Evolutionary conservation across 1,140 invertebrate species (phyloP), one percentile per base, ranked within the genome.

Genomic region (Plodia interpunctella): DNA sequence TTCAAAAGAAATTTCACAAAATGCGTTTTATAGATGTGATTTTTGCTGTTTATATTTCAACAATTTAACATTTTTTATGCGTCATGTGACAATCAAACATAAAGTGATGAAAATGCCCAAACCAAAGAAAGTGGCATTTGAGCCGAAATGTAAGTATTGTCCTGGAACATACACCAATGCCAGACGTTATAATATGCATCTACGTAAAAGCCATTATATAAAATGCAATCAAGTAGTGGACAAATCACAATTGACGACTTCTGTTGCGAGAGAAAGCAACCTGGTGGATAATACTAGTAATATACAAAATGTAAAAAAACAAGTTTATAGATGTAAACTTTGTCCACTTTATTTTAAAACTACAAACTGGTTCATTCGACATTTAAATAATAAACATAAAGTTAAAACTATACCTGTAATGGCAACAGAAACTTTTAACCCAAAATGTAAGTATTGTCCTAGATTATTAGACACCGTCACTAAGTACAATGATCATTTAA

Each of bases 111-210:
- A 60, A 17, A 19, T 15, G 13, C 21, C 15, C 21, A 18, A 55
- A 50, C 44, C 54, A 17, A 50, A 68, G 56, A 67, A 57, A 52
- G 56, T 73, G 17, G 9, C 18, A 19, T 80, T 69, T 61, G 62
- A 67, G 59, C 57, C 75, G 4, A 68, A 60, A 35, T 44, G 38
- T 44, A 44, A 44, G 15, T 44, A 44, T 44, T 44, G 38, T 17
- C n/a, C 13, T 15, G 15, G 38, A 15, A 15, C 8, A 44, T 44
- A 44, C n/a, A 2, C 38, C 3, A 15, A n/a, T 44, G 38, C 38
- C 5, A 44, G 15, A 44, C 13, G 5, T 15, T 44, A 15, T 44
- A 44, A 44, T 15, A 44, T 15, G 1, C 38, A 44, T 17, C 1
- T 44, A 15, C 38, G 15, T 15, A 44, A 2, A 17, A 44, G 2